Evolutionary conservation across 1,140 invertebrate species (phyloP).

Genomic region (Nephotettix cincticeps): DNA sequence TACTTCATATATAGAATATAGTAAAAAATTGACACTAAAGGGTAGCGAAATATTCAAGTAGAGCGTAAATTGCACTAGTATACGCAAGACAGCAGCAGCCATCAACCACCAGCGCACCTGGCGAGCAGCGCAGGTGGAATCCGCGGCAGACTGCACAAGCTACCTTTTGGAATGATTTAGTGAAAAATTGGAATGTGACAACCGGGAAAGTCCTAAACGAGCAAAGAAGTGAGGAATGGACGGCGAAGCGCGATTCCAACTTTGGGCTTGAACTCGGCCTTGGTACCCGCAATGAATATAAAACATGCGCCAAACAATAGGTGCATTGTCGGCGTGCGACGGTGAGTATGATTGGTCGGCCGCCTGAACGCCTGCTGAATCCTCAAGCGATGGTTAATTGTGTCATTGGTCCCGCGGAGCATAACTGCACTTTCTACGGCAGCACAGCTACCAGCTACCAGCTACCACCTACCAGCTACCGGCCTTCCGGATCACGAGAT

Average conservation of each 20-base stretch:
- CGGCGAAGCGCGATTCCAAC: slow-evolving; percentile 10
- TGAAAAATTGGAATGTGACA: slow-evolving; percentile 26
- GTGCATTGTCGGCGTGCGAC: slow-evolving; percentile 12
- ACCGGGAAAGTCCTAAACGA: slow-evolving; percentile 20
- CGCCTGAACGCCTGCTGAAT: neutral
- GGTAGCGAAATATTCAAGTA: too few relatives aligned
- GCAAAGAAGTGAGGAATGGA: slow-evolving; percentile 1
- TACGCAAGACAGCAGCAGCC: neutral
- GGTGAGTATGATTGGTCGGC: slow-evolving; percentile 2
- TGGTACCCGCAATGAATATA: slow-evolving; percentile 18
- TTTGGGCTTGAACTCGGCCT: slow-evolving; percentile 19
- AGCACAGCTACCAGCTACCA: too few relatives aligned
- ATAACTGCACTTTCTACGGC: neutral
- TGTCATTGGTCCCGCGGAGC: neutral
- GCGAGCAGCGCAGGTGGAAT: too few relatives aligned
- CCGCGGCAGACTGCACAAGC: too few relatives aligned
- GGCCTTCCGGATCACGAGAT: too few relatives aligned
- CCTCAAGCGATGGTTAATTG: neutral
- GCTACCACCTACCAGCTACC: too few relatives aligned
- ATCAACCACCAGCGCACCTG: neutral
- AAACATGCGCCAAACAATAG: slow-evolving; percentile 17
- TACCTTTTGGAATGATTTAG: slow-evolving; percentile 18
- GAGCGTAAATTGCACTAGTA: too few relatives aligned
- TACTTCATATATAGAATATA: too few relatives aligned
- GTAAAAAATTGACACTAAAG: too few relatives aligned